Conservation (phyloP, 2,797 vertebrate species). For the Anguilla pacifica region DNA sequence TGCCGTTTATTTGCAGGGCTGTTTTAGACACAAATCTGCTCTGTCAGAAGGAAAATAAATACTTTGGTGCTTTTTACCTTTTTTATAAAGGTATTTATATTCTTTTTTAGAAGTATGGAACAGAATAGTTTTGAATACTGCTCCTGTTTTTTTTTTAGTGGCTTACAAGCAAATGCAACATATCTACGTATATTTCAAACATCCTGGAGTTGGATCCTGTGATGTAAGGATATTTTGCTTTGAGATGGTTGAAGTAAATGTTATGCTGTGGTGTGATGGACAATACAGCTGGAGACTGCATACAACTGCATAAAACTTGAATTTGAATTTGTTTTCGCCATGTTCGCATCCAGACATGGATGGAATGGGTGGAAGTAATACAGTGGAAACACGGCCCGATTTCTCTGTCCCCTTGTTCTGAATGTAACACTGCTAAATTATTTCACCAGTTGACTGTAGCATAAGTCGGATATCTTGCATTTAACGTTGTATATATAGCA, state of each 20-base stretch:
- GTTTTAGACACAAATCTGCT: slow-evolving; percentile 38
- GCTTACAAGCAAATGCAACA: neutral
- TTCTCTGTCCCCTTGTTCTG: slow-evolving; percentile 29
- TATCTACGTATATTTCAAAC: neutral
- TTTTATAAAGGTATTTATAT: slow-evolving; percentile 37
- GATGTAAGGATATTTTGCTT: neutral
- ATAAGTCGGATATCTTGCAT: neutral
- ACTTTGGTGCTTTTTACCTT: slow-evolving; percentile 57
- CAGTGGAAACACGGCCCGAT: slow-evolving; percentile 19
- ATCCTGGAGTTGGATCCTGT: neutral
- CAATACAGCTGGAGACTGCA: slow-evolving; percentile 2
- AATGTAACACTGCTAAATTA: slow-evolving; percentile 36
- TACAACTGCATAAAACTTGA: slow-evolving; percentile 37
- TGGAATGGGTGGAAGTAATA: neutral
- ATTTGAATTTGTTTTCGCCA: slow-evolving; percentile 34
- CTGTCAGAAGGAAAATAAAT: slow-evolving; percentile 31
- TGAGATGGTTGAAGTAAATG: neutral
- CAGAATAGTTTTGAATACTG: slow-evolving; percentile 39
- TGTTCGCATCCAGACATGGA: neutral
- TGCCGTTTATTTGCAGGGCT: slow-evolving; percentile 39
- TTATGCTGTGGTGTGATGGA: neutral
- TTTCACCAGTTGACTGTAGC: slow-evolving; percentile 24
- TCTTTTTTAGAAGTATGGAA: slow-evolving; percentile 35
- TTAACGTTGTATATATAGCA: slow-evolving; percentile 24
- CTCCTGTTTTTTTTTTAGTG: slow-evolving; percentile 17